Evolutionary conservation across 1,140 invertebrate genomes (phyloP), one percentile per base, ranked within the genome.

Genomic region (Panulirus ornatus): DNA sequence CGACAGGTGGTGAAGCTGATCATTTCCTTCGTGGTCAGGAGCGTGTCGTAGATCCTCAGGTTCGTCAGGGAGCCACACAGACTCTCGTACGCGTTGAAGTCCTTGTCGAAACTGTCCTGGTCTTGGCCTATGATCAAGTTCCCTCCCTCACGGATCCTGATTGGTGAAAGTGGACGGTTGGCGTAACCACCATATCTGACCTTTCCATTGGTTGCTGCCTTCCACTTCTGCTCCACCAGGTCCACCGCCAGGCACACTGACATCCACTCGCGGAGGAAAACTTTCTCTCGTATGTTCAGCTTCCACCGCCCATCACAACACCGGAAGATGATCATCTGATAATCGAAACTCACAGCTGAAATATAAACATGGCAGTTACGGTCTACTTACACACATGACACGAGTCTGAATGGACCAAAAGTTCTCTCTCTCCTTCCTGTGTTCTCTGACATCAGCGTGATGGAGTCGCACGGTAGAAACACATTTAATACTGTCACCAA

Each of bases 191-290:
- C 76, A 3, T 79, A 16, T 9, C 5, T 0, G 44, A 79, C 42
- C 27, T 79, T 22, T 0, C 76, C 76, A 27, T 79, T 79, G 40
- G 19, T 54, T n/a, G 44, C 76, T 11, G 47, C 16, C 42, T 47
- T 27, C 76, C 76, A 79, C 8, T 51, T 22, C n/a, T 47, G 19
- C 8, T 47, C 22, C 5, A 27, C 40, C 6, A 79, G 76, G 27
- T 79, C 76, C 22, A 79, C 22, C 22, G 76, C 42, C 44, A 79
- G 40, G 44, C 76, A 79, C 40, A 79, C n/a, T 27, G 40, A 30
- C 9, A 79, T 22, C 76, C 76, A 79, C 22, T 79, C 76, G n/a
- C 76, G 76, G 9, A 79, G 76, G 19, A 6, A n/a, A 1, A 79
- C 9, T 0, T 22, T 19, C 40, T 44, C 8, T 22, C 27, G 6